Percentiles rank a stretch among this genome's conserved stretches.
These are phyloP conservation scores for Brachyhypopomus occidentalis DNA, from an alignment of 2,113 vertebrate species.

Conservation along the genomic window DNA sequence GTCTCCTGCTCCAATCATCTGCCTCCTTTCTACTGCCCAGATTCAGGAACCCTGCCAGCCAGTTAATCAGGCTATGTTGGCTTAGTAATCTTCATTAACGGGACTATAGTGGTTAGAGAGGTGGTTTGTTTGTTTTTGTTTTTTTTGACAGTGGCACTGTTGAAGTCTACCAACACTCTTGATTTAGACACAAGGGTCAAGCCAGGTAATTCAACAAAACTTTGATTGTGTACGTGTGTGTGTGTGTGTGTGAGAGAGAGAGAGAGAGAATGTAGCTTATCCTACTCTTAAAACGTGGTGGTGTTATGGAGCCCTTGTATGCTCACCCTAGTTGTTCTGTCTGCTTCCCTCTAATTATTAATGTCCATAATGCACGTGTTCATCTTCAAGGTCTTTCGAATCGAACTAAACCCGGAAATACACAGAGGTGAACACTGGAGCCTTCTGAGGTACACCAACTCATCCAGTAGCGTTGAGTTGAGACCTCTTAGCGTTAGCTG, in stretches of 20 bases:
- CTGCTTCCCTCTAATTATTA: constrained; percentile 2
- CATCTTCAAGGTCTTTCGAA: background rate
- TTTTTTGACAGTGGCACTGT: constrained; percentile 42
- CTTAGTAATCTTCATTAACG: constrained; percentile 40
- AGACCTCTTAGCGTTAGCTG: no score
- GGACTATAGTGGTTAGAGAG: constrained; percentile 29
- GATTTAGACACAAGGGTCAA: constrained; percentile 37
- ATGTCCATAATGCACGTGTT: constrained; percentile 3
- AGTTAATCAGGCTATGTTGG: constrained; percentile 33
- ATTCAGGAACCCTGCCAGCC: constrained; percentile 24
- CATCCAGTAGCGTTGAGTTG: no score
- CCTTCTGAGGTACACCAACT: no score
- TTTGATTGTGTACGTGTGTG: constrained; percentile 43
- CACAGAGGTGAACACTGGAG: no score
- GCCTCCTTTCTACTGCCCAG: constrained; percentile 3
- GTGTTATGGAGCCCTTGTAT: constrained; percentile 32
- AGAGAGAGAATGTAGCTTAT: background rate
- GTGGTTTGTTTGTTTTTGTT: background rate
- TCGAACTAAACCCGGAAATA: no score
- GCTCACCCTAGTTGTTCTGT: constrained; percentile 34
- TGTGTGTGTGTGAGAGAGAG: constrained; percentile 41
- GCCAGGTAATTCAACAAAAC: constrained; percentile 56
- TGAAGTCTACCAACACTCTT: constrained; percentile 36
- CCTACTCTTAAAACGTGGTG: constrained; percentile 31
- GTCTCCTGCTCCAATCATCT: constrained; percentile 6